Conservation (phyloP, 2,113 vertebrate species). For the Eclectus roratus region DNA sequence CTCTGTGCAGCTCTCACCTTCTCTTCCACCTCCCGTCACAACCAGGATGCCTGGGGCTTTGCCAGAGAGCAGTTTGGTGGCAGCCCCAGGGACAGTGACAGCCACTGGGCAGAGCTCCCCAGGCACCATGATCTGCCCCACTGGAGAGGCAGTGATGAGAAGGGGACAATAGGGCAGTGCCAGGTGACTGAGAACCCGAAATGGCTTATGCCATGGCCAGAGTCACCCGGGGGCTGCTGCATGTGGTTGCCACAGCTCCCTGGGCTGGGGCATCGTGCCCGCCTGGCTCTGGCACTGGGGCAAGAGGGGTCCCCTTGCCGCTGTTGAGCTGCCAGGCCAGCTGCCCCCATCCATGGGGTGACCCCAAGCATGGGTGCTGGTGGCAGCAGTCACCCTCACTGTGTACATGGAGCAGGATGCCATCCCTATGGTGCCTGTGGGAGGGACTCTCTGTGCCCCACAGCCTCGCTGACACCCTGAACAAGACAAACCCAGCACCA, state of each 20-base stretch:
- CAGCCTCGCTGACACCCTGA: background rate
- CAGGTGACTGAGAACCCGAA: background rate
- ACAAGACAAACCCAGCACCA: fast-evolving
- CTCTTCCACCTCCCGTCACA: background rate
- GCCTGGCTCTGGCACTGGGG: background rate
- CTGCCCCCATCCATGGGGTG: too few species aligned
- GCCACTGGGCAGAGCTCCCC: background rate
- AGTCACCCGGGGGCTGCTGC: fast-evolving
- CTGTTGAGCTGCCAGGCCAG: background rate
- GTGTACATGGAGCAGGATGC: background rate
- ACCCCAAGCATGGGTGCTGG: background rate
- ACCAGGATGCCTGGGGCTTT: background rate
- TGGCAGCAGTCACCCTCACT: background rate
- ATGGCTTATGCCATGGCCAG: fast-evolving
- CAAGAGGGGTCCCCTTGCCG: background rate
- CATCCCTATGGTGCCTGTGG: background rate
- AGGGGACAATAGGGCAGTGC: fast-evolving
- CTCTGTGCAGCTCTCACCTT: background rate
- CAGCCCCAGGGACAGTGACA: background rate
- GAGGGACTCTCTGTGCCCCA: background rate
- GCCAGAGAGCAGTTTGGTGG: background rate
- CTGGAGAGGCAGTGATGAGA: background rate
- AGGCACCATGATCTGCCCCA: background rate
- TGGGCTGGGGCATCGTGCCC: fast-evolving
- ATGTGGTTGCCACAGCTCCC: fast-evolving